phyloP scores from a whole-genome alignment of 2,113 vertebrate species.

The Cnemophilus loriae region DNA sequence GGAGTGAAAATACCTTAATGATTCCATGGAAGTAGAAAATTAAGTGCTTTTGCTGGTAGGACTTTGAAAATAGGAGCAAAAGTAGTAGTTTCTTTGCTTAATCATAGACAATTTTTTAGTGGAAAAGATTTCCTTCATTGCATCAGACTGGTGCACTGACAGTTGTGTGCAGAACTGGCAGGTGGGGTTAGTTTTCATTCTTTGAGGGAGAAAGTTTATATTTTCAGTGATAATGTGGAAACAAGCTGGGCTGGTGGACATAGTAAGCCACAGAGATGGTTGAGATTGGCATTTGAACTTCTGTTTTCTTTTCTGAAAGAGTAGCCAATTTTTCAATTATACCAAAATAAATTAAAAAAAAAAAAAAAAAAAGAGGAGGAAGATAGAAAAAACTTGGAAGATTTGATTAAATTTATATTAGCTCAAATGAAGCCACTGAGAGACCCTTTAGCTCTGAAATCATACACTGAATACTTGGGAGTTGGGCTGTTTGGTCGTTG shows the following conservation, averaged over 20 bases:
- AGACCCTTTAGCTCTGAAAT: conserved; percentile 43
- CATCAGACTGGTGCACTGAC: background rate
- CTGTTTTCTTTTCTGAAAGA: background rate
- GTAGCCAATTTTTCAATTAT: background rate
- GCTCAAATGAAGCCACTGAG: conserved; percentile 10
- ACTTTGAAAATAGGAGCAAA: background rate
- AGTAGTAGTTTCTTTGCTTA: background rate
- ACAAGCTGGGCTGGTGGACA: background rate
- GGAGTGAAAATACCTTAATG: background rate
- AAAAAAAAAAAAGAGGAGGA: rapidly evolving
- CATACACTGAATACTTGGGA: conserved; percentile 26
- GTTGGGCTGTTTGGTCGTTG: background rate
- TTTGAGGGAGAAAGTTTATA: background rate
- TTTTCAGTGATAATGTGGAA: background rate
- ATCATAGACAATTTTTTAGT: background rate
- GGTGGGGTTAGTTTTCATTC: background rate
- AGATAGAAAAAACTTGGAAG: background rate
- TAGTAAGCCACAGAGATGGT: background rate
- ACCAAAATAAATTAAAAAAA: background rate
- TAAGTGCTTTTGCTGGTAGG: background rate
- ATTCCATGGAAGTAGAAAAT: background rate
- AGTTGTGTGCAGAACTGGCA: background rate
- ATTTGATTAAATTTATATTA: conserved; percentile 27
- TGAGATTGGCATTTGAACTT: background rate
- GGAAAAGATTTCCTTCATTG: background rate